Conservation (phyloP, 2,888 invertebrate genomes). For the Thera obeliscata region DNA sequence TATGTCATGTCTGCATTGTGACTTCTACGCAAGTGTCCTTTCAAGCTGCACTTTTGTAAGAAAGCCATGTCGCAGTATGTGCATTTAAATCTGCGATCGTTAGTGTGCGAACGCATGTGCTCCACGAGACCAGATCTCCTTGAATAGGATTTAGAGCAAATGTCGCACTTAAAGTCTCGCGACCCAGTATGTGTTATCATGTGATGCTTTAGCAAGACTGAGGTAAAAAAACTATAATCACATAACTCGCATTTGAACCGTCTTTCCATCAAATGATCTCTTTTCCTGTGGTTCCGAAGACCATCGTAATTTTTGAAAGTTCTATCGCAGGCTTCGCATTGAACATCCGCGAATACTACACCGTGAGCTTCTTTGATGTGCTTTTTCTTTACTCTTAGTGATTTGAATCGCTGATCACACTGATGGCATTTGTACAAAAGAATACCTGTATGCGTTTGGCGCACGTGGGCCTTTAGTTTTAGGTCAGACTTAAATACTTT, state of each 20-base stretch:
- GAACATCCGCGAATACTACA: slow-evolving; percentile 46
- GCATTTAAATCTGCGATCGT: slow-evolving; percentile 67
- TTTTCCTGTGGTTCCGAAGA: slow-evolving; percentile 59
- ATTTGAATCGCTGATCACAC: slow-evolving; percentile 60
- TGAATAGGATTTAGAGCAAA: slow-evolving; percentile 61
- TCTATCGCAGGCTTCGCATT: slow-evolving; percentile 64
- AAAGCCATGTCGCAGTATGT: slow-evolving; percentile 70
- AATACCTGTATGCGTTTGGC: slow-evolving; percentile 22
- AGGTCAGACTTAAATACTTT: slow-evolving; percentile 25
- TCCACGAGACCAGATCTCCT: slow-evolving; percentile 9
- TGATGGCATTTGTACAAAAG: slow-evolving; percentile 53
- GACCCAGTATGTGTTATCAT: slow-evolving; percentile 61
- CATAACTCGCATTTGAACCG: slow-evolving; percentile 73
- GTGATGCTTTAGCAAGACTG: slow-evolving; percentile 55
- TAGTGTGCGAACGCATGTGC: slow-evolving; percentile 17
- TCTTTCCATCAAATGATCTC: slow-evolving; percentile 69
- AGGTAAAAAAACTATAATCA: slow-evolving; percentile 63
- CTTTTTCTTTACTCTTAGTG: slow-evolving; percentile 43
- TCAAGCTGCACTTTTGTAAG: slow-evolving; percentile 73
- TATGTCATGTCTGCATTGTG: slow-evolving; percentile 42
- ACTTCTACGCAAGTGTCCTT: slow-evolving; percentile 71
- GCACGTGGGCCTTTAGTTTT: slow-evolving; percentile 23
- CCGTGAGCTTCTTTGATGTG: slow-evolving; percentile 66
- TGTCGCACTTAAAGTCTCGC: slow-evolving; percentile 59
- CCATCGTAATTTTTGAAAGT: slow-evolving; percentile 58